These are phyloP conservation scores for Monochamus saltuarius DNA, from an alignment of 1,140 invertebrate genomes.

Conservation along the genomic window DNA sequence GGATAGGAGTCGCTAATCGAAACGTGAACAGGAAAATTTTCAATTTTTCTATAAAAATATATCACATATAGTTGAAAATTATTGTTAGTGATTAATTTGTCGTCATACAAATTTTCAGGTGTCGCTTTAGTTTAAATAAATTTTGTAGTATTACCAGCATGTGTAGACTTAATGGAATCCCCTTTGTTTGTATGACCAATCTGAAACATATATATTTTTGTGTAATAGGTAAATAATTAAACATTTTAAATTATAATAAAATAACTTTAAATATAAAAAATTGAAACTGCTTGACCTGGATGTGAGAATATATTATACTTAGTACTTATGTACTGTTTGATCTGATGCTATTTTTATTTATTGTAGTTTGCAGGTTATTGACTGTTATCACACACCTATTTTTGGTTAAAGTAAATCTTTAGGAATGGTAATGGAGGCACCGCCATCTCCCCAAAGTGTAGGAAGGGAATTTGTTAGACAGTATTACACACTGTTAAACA, in stretches of 20 bases:
- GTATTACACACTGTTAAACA: slow-evolving; percentile 93
- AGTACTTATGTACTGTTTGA: slow-evolving; percentile 5
- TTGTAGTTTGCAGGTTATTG: slow-evolving; percentile 21
- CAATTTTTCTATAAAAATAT: too few species aligned
- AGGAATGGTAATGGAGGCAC: slow-evolving; percentile 86
- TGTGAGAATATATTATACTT: neutral
- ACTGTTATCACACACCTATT: slow-evolving; percentile 17
- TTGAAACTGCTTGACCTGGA: neutral
- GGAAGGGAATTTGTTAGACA: slow-evolving; percentile 97
- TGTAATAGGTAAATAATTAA: slow-evolving; percentile 5
- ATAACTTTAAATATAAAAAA: neutral
- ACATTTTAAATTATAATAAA: slow-evolving; percentile 9
- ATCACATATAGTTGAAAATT: neutral
- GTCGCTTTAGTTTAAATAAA: slow-evolving; percentile 4
- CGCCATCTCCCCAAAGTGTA: slow-evolving; percentile 84
- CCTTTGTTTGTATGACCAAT: slow-evolving; percentile 34
- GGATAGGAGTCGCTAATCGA: slow-evolving; percentile 19
- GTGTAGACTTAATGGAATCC: slow-evolving; percentile 36
- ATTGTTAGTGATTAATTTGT: slow-evolving; percentile 14
- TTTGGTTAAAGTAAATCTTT: slow-evolving; percentile 24
- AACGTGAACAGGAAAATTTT: slow-evolving; percentile 1
- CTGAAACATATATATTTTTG: slow-evolving; percentile 16
- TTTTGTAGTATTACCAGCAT: slow-evolving; percentile 27
- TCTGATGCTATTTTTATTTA: neutral
- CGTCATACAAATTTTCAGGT: neutral